Evolutionary conservation across 23 tunicate species (phyloP).

Genomic region (Styela plicata): DNA sequence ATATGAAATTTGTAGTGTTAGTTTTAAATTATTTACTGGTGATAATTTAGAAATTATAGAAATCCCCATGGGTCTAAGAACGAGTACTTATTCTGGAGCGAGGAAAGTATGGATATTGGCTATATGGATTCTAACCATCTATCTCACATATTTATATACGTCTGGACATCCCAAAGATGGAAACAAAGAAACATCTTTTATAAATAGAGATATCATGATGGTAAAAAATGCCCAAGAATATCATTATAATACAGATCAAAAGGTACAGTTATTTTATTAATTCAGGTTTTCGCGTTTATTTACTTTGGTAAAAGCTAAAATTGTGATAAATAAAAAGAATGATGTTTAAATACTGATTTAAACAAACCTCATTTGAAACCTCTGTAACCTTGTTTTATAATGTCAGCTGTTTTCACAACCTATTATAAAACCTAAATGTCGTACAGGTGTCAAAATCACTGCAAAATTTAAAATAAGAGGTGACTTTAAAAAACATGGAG

Average conservation of each 20-base stretch:
- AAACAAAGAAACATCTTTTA: neutral
- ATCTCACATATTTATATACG: conserved; percentile 1
- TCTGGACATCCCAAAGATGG: neutral
- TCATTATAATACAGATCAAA: conserved; percentile 3
- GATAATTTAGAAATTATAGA: too few relatives aligned
- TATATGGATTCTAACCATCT: conserved; percentile 15
- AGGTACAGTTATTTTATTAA: neutral
- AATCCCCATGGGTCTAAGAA: conserved; percentile 11
- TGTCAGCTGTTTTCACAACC: too few relatives aligned
- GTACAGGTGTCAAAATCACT: conserved; percentile 13
- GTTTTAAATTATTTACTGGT: too few relatives aligned
- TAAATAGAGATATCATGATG: conserved; percentile 16
- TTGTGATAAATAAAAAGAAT: too few relatives aligned
- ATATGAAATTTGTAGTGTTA: too few relatives aligned
- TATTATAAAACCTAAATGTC: too few relatives aligned
- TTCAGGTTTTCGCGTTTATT: neutral
- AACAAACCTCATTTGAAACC: too few relatives aligned
- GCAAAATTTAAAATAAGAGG: too few relatives aligned
- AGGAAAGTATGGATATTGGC: conserved; percentile 5
- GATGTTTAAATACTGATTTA: too few relatives aligned
- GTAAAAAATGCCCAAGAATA: conserved; percentile 14
- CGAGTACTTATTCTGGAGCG: neutral
- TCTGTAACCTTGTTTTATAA: too few relatives aligned
- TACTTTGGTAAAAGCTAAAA: too few relatives aligned
- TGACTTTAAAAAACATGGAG: too few relatives aligned